Conservation (phyloP, 2,113 vertebrate genomes). For the Salminus brasiliensis region DNA sequence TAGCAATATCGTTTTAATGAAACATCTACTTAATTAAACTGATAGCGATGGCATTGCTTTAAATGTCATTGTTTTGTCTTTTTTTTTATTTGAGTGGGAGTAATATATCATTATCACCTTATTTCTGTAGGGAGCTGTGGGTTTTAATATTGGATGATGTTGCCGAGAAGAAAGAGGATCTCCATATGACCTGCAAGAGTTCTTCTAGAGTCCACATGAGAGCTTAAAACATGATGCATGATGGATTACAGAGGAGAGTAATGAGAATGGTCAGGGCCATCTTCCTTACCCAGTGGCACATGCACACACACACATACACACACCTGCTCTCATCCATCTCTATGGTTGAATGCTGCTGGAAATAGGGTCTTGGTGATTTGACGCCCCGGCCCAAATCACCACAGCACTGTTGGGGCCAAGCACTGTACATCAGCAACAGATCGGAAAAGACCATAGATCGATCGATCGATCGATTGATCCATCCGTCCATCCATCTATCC, state of each 20-base stretch:
- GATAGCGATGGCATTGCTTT: constrained; percentile 27
- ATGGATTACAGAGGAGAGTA: constrained; percentile 68
- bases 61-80: constrained; percentile 34
- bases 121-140: neutral
- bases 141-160: neutral
- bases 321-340: constrained; percentile 5
- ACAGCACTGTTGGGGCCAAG: too few relatives aligned
- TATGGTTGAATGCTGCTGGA: neutral
- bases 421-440: too few relatives aligned
- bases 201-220: neutral
- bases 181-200: neutral
- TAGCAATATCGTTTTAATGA: constrained; percentile 38
- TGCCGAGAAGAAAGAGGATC: neutral
- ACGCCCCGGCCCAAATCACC: too few relatives aligned
- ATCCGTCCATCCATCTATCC: too few relatives aligned
- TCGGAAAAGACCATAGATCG: too few relatives aligned
- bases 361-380: neutral
- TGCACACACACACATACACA: neutral
- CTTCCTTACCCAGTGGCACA: constrained; percentile 28
- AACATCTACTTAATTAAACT: constrained; percentile 24
- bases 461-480: too few relatives aligned
- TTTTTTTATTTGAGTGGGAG: neutral
- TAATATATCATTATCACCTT: constrained; percentile 27
- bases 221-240: constrained; percentile 38
- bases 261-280: constrained; percentile 51